Evolutionary conservation across 2,797 vertebrate genomes (phyloP).

Genomic region (Enteromius argenteus): DNA sequence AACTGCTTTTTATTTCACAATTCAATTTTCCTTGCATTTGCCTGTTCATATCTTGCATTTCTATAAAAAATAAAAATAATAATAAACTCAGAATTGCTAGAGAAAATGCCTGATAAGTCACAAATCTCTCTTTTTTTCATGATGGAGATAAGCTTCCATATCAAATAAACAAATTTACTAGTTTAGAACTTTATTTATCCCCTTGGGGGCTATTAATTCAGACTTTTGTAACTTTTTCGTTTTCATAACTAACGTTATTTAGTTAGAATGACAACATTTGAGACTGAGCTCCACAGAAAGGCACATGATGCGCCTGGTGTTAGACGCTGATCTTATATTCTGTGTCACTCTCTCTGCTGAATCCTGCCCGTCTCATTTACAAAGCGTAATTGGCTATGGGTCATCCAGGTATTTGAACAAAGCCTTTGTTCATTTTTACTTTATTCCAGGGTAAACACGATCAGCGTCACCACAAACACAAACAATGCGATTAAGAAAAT

Average conservation of each 20-base stretch:
- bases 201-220: too few species aligned
- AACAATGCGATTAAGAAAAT: constrained; percentile 10
- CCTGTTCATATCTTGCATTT: background rate
- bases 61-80: background rate
- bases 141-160: background rate
- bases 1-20: background rate
- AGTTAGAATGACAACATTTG: background rate
- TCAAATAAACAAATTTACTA: background rate
- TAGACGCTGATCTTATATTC: background rate
- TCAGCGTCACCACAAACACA: constrained; percentile 20
- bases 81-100: background rate
- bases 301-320: background rate
- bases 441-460: constrained; percentile 14
- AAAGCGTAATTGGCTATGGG: constrained; percentile 3
- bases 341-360: background rate
- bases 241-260: background rate
- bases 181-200: too few species aligned
- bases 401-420: constrained; percentile 41
- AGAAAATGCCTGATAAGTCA: background rate
- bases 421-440: constrained; percentile 18
- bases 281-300: background rate
- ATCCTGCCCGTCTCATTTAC: constrained; percentile 20
- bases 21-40: background rate
- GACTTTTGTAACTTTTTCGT: too few species aligned
- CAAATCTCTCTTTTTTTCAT: background rate